Conservation (phyloP, 2,113 vertebrate species). For the Formicarius rufipectus region DNA sequence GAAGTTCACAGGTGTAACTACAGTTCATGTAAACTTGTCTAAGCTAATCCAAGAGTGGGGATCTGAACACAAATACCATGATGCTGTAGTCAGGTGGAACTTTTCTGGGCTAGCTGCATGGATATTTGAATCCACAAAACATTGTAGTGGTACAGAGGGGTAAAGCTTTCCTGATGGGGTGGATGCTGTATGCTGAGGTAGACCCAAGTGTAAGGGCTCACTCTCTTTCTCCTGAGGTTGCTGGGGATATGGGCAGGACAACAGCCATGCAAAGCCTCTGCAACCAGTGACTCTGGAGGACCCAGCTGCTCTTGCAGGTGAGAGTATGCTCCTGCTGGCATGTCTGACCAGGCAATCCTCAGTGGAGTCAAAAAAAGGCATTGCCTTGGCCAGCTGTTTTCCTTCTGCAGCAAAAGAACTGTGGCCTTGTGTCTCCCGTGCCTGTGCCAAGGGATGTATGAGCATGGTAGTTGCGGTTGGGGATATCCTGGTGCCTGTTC, state of each 20-base stretch:
- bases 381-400: neutral
- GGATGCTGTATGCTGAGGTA: neutral
- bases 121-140: neutral
- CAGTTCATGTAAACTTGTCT: neutral
- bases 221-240: neutral
- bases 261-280: neutral
- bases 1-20: neutral
- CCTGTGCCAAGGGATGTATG: neutral
- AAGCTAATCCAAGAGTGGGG: neutral
- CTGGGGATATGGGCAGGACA: neutral
- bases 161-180: fast-evolving
- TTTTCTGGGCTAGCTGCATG: neutral
- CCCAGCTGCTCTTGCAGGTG: neutral
- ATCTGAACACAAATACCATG: neutral
- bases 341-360: neutral
- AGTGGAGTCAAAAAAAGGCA: neutral
- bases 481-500: neutral
- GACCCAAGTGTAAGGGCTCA: neutral
- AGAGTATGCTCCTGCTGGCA: fast-evolving
- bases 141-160: neutral
- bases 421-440: neutral
- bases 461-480: neutral
- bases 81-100: neutral
- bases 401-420: neutral
- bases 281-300: neutral